phyloP scores from a whole-genome alignment of 2,113 vertebrate species.

The Eolophus roseicapilla region DNA sequence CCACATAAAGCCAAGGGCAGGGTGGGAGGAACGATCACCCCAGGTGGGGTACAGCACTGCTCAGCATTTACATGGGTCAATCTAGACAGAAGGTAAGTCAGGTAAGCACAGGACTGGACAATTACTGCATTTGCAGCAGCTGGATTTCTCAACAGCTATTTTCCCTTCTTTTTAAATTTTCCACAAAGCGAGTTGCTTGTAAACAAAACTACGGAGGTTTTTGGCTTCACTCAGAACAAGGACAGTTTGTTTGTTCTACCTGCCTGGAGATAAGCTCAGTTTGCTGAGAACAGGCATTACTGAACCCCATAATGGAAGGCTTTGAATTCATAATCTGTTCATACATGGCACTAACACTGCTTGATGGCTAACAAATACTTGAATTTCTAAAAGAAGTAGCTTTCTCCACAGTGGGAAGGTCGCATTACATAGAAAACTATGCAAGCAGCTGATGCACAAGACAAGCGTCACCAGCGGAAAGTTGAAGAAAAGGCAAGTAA shows the following conservation, averaged over 20 bases:
- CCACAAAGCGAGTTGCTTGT: neutral
- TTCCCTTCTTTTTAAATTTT: neutral
- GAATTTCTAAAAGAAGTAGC: neutral
- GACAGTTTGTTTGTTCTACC: neutral
- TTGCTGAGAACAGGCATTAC: neutral
- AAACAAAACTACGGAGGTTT: neutral
- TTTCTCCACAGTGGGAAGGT: neutral
- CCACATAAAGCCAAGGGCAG: fast-evolving
- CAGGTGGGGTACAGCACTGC: fast-evolving
- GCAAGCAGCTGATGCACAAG: neutral
- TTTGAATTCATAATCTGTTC: neutral
- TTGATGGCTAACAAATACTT: neutral
- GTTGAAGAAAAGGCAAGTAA: neutral
- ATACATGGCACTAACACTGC: neutral
- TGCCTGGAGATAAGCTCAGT: neutral
- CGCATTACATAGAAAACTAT: neutral
- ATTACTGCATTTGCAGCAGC: neutral
- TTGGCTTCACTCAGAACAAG: neutral
- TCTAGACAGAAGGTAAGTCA: neutral
- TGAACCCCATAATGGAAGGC: neutral
- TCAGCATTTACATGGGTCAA: neutral
- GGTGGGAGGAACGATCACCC: neutral
- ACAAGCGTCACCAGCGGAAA: neutral
- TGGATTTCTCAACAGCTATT: neutral
- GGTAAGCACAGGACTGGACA: neutral